A percentile compares a stretch with the other conserved stretches of the same genome.
These are phyloP conservation scores for Pelusios castaneus DNA, from an alignment of 2,113 vertebrate species.

Conservation along the genomic window DNA sequence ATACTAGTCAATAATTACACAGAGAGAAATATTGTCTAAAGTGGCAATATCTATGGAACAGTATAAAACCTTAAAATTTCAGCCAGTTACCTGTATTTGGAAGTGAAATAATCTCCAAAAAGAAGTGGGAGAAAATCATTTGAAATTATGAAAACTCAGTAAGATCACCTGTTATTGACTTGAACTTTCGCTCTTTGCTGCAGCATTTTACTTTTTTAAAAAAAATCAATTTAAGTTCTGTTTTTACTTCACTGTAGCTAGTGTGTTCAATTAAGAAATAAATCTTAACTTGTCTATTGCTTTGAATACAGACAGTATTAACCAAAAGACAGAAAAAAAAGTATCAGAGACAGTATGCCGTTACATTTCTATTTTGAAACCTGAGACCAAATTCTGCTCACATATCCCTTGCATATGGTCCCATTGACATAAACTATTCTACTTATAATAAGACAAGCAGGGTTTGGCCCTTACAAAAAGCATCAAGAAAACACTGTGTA, in stretches of 20 bases:
- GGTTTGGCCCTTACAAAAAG: neutral
- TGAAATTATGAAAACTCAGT: neutral
- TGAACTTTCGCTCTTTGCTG: neutral
- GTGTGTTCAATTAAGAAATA: neutral
- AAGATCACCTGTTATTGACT: neutral
- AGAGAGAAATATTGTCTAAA: neutral
- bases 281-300: neutral
- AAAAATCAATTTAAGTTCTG: neutral
- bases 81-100: constrained; percentile 6
- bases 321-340: neutral
- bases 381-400: neutral
- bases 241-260: neutral
- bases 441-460: neutral
- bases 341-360: accelerated
- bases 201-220: too few species aligned
- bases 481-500: neutral
- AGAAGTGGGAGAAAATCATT: neutral
- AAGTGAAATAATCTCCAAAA: neutral
- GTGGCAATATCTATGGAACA: neutral
- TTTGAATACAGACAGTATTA: neutral
- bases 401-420: neutral
- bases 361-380: neutral
- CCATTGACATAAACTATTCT: accelerated
- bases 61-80: neutral
- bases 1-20: neutral